Percentiles rank a stretch among this genome's conserved stretches.
phyloP scores from a whole-genome alignment of 2,888 invertebrate genomes.

The Ecdyonurus torrentis region DNA sequence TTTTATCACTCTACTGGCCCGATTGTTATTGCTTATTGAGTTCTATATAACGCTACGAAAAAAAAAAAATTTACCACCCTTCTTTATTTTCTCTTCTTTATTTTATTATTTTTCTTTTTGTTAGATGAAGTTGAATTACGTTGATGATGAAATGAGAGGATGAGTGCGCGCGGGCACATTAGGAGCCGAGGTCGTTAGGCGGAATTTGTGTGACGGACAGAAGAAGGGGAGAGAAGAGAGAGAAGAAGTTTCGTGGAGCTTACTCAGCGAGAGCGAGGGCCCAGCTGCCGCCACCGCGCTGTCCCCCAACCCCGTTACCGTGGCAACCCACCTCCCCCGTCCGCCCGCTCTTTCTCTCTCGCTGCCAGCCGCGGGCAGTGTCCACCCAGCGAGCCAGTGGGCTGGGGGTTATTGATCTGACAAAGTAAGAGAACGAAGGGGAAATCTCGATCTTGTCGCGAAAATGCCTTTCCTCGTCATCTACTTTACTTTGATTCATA shows the following conservation, averaged over 20 bases:
- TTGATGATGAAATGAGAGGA: not conserved
- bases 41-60: too few species aligned
- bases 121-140: not conserved
- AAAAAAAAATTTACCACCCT: too few species aligned
- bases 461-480: not conserved
- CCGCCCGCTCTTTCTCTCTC: not conserved
- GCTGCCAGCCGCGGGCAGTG: conserved; percentile 8
- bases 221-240: conserved; percentile 5
- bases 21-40: too few species aligned
- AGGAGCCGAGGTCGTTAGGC: conserved; percentile 2
- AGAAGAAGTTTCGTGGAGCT: conserved; percentile 10
- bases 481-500: not conserved
- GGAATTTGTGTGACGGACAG: conserved; percentile 3
- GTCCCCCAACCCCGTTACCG: conserved; percentile 22
- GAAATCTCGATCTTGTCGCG: not conserved
- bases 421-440: conserved; percentile 6
- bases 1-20: too few species aligned
- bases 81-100: too few species aligned
- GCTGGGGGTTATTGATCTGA: conserved; percentile 10
- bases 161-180: not conserved
- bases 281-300: conserved; percentile 32
- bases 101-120: not conserved
- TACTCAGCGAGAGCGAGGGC: conserved; percentile 11
- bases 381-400: conserved; percentile 9
- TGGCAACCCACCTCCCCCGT: conserved; percentile 7